Evolutionary conservation across 2,888 invertebrate genomes (phyloP), one percentile per base, ranked within the genome.

Genomic region (Apotomis betuletana): DNA sequence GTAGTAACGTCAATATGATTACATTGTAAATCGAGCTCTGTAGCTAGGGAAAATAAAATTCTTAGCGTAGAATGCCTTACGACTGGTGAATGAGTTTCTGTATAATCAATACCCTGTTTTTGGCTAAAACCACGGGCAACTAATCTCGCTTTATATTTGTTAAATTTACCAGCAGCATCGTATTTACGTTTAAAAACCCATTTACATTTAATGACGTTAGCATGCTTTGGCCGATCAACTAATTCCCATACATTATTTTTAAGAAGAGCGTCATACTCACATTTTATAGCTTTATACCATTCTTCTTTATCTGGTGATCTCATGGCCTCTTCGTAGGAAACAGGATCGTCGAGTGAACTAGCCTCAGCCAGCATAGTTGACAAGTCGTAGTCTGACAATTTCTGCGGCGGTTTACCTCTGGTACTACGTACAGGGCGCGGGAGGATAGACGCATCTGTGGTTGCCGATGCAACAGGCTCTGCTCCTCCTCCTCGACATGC

Each of bases 1-100:
- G 76, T 76, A 41, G 69, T 75, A 1, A 77, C 76, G 73, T 77
- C 75, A 4, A 77, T 38, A 44, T 77, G 77, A 27, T 77, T 69
- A 27, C 74, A 70, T 3, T 71, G 5, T 3, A 55, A 10, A 27
- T 55, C 55, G 2, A 27, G 10, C 57, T 41, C 41, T n/a, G 74
- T 27, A 15, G 60, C 60, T 1, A 60, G 5, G 13, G 60, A 60
- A 13, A 60, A 60, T 9, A 60, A 8, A 46, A 60, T 44, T 13
- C 60, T 44, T 3, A 60, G 6, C 44, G 60, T 60, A 6, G 68
- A 44, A 52, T 74, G n/a, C n/a, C n/a, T n/a, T n/a, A n/a, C n/a
- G n/a, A n/a, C n/a, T n/a, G n/a, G n/a, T n/a, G n/a, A n/a, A n/a
- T n/a, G n/a, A n/a, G n/a, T n/a, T n/a, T n/a, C n/a, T n/a, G n/a